Conservation (phyloP, 2,113 vertebrate genomes). For the Plectropomus leopardus region DNA sequence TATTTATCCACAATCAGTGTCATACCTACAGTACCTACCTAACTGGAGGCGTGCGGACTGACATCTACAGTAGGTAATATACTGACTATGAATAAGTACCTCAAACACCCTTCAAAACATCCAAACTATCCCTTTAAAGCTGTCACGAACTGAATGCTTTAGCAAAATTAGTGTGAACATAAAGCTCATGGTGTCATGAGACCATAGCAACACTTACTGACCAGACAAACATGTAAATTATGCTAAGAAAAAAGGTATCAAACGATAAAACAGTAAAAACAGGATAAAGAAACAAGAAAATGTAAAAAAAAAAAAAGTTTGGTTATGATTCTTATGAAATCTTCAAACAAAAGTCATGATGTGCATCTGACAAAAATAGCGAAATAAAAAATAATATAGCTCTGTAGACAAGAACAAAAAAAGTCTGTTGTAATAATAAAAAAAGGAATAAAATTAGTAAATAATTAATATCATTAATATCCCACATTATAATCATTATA, state of each 20-base stretch:
- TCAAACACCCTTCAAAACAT: no score
- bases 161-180: neutral
- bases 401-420: conserved; percentile 62
- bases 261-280: conserved; percentile 23
- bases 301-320: conserved; percentile 28
- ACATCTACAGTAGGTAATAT: no score
- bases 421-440: conserved; percentile 49
- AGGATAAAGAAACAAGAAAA: conserved; percentile 15
- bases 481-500: conserved; percentile 64
- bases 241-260: conserved; percentile 3
- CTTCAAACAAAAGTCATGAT: conserved; percentile 36
- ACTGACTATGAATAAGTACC: no score
- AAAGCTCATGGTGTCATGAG: neutral
- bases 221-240: conserved; percentile 13
- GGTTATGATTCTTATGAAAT: conserved; percentile 48
- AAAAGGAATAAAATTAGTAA: conserved; percentile 71
- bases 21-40: no score
- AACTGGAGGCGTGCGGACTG: no score
- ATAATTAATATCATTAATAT: conserved; percentile 68
- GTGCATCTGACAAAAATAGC: conserved; percentile 43
- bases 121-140: no score
- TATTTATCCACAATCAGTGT: no score
- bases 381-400: conserved; percentile 67
- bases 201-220: conserved; percentile 17
- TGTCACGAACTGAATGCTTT: neutral